These are phyloP conservation scores for Tuberolachnus salignus DNA, from an alignment of 2,888 invertebrate species.

Conservation along the genomic window DNA sequence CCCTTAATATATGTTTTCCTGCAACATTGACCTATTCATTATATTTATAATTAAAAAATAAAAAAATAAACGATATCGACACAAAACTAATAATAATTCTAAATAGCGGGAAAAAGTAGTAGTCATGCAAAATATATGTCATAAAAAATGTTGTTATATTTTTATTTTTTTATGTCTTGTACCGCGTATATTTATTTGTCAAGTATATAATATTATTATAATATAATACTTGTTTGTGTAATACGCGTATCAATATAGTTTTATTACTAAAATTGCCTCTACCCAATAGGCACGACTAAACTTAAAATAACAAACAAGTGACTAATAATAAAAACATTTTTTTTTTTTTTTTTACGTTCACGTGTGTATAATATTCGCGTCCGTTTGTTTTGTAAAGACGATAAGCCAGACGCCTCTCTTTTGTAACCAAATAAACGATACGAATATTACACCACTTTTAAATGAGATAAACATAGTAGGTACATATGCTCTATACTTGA, in stretches of 20 bases:
- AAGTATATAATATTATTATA: neutral
- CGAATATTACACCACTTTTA: neutral
- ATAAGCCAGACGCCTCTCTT: slow-evolving; percentile 34
- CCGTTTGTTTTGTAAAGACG: slow-evolving; percentile 25
- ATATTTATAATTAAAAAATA: too few species aligned
- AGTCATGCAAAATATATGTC: neutral
- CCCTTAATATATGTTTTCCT: too few species aligned
- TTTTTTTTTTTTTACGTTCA: slow-evolving; percentile 16
- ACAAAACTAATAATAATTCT: neutral
- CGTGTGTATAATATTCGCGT: neutral
- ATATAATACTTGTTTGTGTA: too few species aligned
- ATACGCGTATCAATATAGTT: neutral
- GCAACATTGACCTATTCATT: too few species aligned
- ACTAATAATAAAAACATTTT: slow-evolving; percentile 41
- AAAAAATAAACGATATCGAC: too few species aligned
- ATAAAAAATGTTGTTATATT: neutral
- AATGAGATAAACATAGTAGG: slow-evolving; percentile 1
- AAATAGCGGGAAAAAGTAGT: neutral
- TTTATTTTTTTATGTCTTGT: neutral
- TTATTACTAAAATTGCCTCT: neutral
- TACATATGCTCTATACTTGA: neutral
- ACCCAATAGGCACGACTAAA: neutral
- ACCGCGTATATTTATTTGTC: neutral
- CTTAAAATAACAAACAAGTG: neutral
- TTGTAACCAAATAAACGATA: slow-evolving; percentile 22